Evolutionary conservation across 2,113 vertebrate species (phyloP).

Genomic region (Lampris incognitus): DNA sequence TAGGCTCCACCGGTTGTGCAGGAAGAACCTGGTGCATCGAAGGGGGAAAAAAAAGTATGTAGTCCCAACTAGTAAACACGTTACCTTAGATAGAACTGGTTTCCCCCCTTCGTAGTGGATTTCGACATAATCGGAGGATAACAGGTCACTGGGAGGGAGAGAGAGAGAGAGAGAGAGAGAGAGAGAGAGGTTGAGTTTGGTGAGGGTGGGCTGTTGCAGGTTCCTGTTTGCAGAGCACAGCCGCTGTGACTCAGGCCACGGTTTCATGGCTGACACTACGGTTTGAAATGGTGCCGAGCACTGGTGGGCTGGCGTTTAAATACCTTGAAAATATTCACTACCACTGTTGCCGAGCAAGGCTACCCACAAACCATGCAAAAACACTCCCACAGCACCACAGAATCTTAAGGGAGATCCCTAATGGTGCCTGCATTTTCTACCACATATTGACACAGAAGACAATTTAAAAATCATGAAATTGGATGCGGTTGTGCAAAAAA

Average conservation of each 20-base stretch:
- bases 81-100: conserved; percentile 92
- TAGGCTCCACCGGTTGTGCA: background rate
- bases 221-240: no score
- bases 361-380: conserved; percentile 24
- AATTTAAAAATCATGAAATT: conserved; percentile 16
- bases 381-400: conserved; percentile 34
- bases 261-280: conserved; percentile 13
- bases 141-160: conserved; percentile 86
- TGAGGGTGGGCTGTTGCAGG: conserved; percentile 11
- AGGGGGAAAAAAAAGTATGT: background rate
- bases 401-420: conserved; percentile 39
- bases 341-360: conserved; percentile 43
- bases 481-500: conserved; percentile 5
- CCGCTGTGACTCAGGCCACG: conserved; percentile 53
- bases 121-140: conserved; percentile 96
- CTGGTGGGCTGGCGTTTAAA: conserved; percentile 42
- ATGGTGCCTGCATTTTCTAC: conserved; percentile 15
- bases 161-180: conserved; percentile 55
- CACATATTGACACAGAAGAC: conserved; percentile 9
- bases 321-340: conserved; percentile 43
- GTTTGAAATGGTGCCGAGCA: conserved; percentile 31
- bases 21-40: no score
- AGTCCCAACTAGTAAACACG: background rate
- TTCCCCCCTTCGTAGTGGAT: conserved; percentile 94
- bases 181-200: conserved; percentile 47